Conservation (phyloP, 2,888 invertebrate genomes). For the Balanococcus diminutus region DNA sequence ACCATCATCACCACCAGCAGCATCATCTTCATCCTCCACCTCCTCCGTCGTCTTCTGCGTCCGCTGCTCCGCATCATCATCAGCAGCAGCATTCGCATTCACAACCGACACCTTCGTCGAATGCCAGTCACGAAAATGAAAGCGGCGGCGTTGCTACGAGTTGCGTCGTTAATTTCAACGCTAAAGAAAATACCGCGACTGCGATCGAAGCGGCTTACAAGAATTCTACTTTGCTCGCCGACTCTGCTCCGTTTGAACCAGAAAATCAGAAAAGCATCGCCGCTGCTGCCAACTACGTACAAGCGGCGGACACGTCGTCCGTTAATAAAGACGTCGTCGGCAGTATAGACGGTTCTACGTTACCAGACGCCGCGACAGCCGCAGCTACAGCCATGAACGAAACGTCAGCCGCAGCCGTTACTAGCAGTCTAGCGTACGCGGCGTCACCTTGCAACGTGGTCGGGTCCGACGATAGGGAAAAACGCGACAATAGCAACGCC, state of each 20-base stretch:
- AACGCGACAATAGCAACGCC: not conserved
- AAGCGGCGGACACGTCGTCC: not conserved
- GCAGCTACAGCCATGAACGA: not conserved
- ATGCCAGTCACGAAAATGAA: constrained; percentile 17
- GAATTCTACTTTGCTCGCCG: constrained; percentile 37
- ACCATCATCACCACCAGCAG: not conserved
- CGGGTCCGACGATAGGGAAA: not conserved
- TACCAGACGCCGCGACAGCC: not conserved
- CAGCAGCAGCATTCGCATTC: not conserved
- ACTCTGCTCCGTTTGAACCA: constrained; percentile 33
- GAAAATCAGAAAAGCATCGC: constrained; percentile 10
- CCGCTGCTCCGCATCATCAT: not conserved
- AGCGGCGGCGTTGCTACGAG: not conserved
- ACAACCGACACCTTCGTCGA: not conserved
- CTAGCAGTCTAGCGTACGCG: not conserved
- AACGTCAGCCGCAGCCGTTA: not conserved
- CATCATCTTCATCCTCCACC: not conserved
- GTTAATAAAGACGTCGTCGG: not conserved
- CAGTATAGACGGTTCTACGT: not conserved
- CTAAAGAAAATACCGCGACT: not conserved
- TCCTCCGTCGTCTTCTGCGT: not conserved
- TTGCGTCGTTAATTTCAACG: not conserved
- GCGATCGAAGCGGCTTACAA: not conserved
- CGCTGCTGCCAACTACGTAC: not conserved
- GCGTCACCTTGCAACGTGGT: not conserved